Evolutionary conservation across 2,888 invertebrate species (phyloP).

Genomic region (Rhagophthalmus giganteus): DNA sequence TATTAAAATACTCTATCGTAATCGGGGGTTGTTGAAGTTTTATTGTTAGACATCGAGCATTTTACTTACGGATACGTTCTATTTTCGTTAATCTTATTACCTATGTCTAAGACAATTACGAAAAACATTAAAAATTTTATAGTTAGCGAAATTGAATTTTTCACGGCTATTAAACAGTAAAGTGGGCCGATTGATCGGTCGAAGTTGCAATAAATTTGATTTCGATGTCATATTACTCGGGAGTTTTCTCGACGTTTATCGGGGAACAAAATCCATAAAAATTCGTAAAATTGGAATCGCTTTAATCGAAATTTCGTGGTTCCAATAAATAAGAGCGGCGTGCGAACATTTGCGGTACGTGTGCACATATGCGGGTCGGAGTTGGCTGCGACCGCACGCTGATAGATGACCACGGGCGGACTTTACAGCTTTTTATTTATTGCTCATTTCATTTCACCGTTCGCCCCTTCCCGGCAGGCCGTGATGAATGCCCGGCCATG

Average conservation of each 20-base stretch:
- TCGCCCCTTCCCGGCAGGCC: slow-evolving; percentile 31
- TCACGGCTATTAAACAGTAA: background rate
- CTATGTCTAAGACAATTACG: too few species aligned
- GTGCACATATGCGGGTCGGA: slow-evolving; percentile 32
- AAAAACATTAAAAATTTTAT: too few species aligned
- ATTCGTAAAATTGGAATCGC: slow-evolving; percentile 20
- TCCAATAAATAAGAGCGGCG: slow-evolving; percentile 30
- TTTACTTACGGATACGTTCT: too few species aligned
- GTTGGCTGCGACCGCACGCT: slow-evolving; percentile 37
- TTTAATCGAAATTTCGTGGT: slow-evolving; percentile 31
- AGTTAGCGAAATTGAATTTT: too few species aligned
- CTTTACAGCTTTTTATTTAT: slow-evolving; percentile 53
- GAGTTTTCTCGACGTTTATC: slow-evolving; percentile 1
- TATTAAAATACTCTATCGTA: too few species aligned
- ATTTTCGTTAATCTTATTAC: too few species aligned
- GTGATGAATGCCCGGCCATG: slow-evolving; percentile 53
- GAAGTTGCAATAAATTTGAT: background rate
- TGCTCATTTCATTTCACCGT: slow-evolving; percentile 51
- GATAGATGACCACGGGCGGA: slow-evolving; percentile 45
- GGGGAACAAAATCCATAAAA: slow-evolving; percentile 21
- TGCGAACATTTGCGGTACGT: slow-evolving; percentile 30
- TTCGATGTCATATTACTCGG: background rate
- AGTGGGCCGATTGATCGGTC: background rate
- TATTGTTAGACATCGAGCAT: too few species aligned
- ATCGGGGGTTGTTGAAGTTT: too few species aligned